Evolutionary conservation across 2,797 vertebrate genomes (phyloP), one percentile per base, ranked within the genome.

Genomic region (Dicrostonyx torquatus): DNA sequence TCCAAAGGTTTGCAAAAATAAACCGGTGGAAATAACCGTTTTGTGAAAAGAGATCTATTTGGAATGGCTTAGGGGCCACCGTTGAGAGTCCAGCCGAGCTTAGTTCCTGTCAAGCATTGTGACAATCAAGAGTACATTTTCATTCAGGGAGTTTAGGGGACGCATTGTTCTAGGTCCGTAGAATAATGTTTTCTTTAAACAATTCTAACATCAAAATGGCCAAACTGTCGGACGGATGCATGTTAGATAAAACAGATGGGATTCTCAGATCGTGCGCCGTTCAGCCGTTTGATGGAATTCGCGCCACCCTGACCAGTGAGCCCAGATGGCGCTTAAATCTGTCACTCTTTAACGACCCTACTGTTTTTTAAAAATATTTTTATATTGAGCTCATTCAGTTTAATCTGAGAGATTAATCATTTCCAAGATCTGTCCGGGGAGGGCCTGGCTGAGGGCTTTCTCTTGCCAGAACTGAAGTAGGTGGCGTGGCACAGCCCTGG

Each of bases 251-350:
- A 98, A 98, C 98, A 98, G 98, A 98, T 98, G 98, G 98, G 98
- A 98, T 98, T 98, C 98, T 98, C 98, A 97, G 98, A 98, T 98
- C 98, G 98, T 98, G 98, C 98, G 98, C 98, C 97, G 93, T 98
- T 98, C 98, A 98, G 98, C 98, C 98, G 98, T 98, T 98, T 98
- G 98, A 98, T 98, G 98, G 98, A 98, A 98, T 98, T 98, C 95
- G 96, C 97, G 97, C 98, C 98, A 98, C 98, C 97, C 97, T 98
- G 98, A 98, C 98, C 98, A 98, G 97, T 89, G 97, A 98, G 98
- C 97, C 98, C 98, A 98, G 98, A 98, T 98, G 98, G 98, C 97
- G 98, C 98, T 98, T 97, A 98, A 98, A 98, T 98, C 98, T 98
- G 98, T 98, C 98, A 97, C 98, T 98, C 98, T 98, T 98, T 98